Evolutionary conservation across 2,797 vertebrate genomes (phyloP).

Genomic region (Siniperca obscura): DNA sequence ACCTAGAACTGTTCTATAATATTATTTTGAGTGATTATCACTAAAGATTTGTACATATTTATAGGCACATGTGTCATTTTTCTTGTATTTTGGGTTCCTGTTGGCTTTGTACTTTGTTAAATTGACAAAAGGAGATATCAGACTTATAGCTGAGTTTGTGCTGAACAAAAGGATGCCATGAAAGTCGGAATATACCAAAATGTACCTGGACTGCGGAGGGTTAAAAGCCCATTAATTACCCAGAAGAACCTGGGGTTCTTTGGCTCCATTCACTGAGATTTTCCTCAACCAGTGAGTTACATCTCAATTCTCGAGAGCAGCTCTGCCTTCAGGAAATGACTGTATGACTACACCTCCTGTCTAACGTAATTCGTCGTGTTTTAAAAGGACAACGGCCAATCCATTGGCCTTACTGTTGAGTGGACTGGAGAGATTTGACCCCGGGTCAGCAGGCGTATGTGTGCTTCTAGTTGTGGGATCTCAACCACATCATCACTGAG

Average conservation of each 20-base stretch:
- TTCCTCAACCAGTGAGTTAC: not conserved
- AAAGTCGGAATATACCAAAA: no score
- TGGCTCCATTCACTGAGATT: not conserved
- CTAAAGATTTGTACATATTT: no score
- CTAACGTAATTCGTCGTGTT: constrained; percentile 17
- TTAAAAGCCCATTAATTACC: constrained; percentile 1
- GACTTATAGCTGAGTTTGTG: no score
- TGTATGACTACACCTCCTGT: not conserved
- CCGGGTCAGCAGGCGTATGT: constrained; percentile 3
- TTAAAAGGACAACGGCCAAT: constrained; percentile 14
- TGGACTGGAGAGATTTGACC: constrained; percentile 37
- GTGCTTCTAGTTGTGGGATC: constrained; percentile 43
- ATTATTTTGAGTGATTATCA: no score
- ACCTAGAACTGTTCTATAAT: no score
- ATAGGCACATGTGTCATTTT: no score
- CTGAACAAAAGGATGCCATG: no score
- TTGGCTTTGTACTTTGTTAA: no score
- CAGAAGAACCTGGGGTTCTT: not conserved
- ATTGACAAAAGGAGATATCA: no score
- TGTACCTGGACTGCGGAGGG: no score
- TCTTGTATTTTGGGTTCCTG: no score
- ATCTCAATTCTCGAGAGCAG: constrained; percentile 10
- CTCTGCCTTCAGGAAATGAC: constrained; percentile 34
- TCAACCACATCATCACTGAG: constrained; percentile 37
- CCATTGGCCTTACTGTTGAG: not conserved